Conservation (phyloP, 2,797 vertebrate genomes). For the Merluccius polli region DNA sequence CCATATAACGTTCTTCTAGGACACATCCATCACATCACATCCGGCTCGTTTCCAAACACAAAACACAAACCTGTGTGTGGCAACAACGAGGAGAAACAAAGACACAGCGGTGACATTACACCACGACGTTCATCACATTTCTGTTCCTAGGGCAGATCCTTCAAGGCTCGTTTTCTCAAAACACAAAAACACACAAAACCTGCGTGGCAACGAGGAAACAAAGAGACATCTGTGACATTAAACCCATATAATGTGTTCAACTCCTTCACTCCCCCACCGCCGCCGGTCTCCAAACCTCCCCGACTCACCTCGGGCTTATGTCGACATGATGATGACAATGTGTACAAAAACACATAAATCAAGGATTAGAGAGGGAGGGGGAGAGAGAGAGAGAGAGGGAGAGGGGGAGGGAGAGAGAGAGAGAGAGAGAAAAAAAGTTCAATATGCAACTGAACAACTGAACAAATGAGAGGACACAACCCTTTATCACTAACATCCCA, state of each 20-base stretch:
- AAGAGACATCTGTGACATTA: constrained; percentile 11
- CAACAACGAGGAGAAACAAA: too few species aligned
- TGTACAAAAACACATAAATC: too few species aligned
- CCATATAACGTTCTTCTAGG: too few species aligned
- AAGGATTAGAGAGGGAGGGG: background rate
- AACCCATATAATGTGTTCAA: constrained; percentile 6
- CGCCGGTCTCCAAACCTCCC: background rate
- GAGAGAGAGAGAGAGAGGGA: background rate
- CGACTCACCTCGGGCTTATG: too few species aligned
- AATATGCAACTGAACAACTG: background rate
- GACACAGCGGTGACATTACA: too few species aligned
- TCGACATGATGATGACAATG: too few species aligned
- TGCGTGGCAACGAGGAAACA: constrained; percentile 11
- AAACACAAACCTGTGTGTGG: too few species aligned
- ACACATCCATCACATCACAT: too few species aligned
- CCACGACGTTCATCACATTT: too few species aligned
- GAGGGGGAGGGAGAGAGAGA: too few species aligned
- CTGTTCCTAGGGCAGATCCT: background rate
- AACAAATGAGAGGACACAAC: background rate
- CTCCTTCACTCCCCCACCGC: constrained; percentile 5
- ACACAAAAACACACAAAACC: constrained; percentile 10
- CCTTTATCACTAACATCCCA: background rate
- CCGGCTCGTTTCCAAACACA: too few species aligned
- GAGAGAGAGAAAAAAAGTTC: background rate
- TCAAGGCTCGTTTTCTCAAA: constrained; percentile 7